A percentile compares a stretch with the other conserved stretches of the same genome.
These are phyloP conservation scores for Microchrysa polita DNA, from an alignment of 2,888 invertebrate species.

Conservation along the genomic window DNA sequence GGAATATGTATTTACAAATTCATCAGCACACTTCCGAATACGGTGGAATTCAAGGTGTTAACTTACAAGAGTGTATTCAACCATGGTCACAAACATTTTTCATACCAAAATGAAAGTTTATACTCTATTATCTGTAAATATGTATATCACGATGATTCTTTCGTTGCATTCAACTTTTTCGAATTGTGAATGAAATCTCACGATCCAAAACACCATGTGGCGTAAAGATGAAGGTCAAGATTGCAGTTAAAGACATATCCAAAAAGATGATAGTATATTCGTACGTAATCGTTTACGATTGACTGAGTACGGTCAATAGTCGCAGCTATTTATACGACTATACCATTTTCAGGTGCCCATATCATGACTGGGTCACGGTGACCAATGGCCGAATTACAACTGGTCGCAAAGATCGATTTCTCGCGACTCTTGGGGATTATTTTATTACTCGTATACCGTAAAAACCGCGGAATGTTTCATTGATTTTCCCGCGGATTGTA, in stretches of 20 bases:
- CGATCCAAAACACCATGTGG: background rate
- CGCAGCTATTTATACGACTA: background rate
- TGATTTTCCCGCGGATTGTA: background rate
- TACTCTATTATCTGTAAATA: background rate
- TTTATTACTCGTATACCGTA: constrained; percentile 6
- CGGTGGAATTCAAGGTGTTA: no score
- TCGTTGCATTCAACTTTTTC: background rate
- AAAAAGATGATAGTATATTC: no score
- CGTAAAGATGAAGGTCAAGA: constrained; percentile 7
- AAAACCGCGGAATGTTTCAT: constrained; percentile 23
- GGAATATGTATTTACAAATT: no score
- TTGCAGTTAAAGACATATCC: background rate
- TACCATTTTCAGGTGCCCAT: background rate
- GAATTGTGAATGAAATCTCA: background rate
- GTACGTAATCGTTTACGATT: no score
- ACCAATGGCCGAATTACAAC: constrained; percentile 6
- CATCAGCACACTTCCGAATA: no score
- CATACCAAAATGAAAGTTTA: constrained; percentile 6
- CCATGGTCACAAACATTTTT: no score
- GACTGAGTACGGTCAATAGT: no score
- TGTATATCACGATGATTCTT: background rate
- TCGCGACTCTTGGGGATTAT: background rate
- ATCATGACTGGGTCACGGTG: constrained; percentile 30
- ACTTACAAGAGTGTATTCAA: no score
- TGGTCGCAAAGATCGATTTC: constrained; percentile 14